These are phyloP conservation scores for Eristalinus sepulchralis DNA, from an alignment of 2,888 invertebrate species.

Conservation along the genomic window DNA sequence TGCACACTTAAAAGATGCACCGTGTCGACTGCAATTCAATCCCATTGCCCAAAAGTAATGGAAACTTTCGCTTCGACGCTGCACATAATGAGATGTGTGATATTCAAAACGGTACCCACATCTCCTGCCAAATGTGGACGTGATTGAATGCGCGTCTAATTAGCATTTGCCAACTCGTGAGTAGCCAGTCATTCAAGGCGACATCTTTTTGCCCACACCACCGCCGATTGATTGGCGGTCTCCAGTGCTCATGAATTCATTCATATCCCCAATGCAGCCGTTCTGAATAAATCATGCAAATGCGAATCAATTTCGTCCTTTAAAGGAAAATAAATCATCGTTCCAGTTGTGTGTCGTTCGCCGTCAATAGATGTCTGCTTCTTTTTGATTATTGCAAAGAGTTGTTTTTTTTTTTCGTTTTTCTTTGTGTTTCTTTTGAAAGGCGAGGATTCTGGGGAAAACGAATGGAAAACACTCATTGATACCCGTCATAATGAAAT, in stretches of 20 bases:
- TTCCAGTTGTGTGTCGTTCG: background rate
- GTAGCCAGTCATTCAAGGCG: background rate
- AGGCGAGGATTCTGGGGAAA: background rate
- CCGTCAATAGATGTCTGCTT: background rate
- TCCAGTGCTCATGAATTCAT: background rate
- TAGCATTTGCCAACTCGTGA: background rate
- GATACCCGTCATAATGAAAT: background rate
- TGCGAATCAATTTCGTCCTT: background rate
- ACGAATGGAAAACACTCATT: background rate
- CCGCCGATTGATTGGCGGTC: background rate
- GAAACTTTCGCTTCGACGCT: background rate
- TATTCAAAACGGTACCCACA: background rate
- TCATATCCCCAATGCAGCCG: background rate
- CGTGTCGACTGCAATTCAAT: background rate
- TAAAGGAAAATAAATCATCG: background rate
- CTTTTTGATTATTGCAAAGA: background rate
- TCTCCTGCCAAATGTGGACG: background rate
- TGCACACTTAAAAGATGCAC: background rate
- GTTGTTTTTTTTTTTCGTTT: too few relatives aligned
- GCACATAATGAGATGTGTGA: background rate
- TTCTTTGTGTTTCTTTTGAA: background rate
- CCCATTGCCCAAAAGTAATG: background rate
- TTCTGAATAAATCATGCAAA: background rate
- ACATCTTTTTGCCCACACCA: background rate
- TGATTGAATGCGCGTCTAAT: background rate